Percentiles rank a stretch among this genome's conserved stretches.
Conservation (phyloP, 2,797 vertebrate genomes). For the Schizothorax lantsangensis region DNA sequence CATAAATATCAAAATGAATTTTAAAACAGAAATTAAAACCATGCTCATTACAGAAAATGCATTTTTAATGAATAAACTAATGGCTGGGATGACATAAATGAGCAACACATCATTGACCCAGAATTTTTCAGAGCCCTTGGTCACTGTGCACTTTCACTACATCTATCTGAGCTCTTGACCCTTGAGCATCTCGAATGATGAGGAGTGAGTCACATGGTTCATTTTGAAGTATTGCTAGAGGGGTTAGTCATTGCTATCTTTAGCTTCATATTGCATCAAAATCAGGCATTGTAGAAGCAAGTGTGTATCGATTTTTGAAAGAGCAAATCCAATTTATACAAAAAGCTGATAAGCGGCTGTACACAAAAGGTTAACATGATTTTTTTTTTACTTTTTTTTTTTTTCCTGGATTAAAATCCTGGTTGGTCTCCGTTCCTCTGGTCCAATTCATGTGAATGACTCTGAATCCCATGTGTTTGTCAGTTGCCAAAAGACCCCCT, state of each 20-base stretch:
- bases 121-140: neutral
- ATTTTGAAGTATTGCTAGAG: constrained; percentile 20
- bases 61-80: neutral
- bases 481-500: neutral
- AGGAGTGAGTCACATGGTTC: constrained; percentile 6
- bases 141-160: constrained; percentile 28
- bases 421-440: neutral
- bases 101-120: neutral
- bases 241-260: constrained; percentile 23
- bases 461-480: neutral
- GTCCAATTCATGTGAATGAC: neutral
- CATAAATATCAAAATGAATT: neutral
- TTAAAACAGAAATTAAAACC: neutral
- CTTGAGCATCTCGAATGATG: neutral
- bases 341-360: neutral
- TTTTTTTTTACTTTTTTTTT: neutral
- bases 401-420: neutral
- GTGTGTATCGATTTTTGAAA: neutral
- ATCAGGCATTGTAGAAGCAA: neutral
- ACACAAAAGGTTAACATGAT: neutral
- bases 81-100: neutral
- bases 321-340: neutral
- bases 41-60: neutral
- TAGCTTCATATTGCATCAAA: neutral
- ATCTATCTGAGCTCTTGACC: constrained; percentile 1